These are phyloP conservation scores for Ennomos fuscantarius DNA, from an alignment of 2,888 invertebrate genomes.

Conservation along the genomic window DNA sequence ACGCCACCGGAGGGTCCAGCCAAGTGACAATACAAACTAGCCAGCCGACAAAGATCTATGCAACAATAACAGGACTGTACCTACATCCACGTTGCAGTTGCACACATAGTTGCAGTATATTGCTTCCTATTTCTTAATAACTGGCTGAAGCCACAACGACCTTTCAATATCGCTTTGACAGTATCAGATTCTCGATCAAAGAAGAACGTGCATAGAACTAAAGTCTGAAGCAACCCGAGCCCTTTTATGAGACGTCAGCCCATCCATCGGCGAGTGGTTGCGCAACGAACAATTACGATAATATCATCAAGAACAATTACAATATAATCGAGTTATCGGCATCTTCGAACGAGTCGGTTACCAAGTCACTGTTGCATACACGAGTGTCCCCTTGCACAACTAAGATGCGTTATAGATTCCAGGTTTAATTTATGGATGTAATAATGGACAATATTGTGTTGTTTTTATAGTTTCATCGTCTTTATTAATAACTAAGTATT, in stretches of 20 bases:
- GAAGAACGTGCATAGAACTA: constrained; percentile 18
- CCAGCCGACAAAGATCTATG: too few species aligned
- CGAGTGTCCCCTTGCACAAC: constrained; percentile 65
- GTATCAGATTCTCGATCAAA: constrained; percentile 25
- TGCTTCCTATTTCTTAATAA: constrained; percentile 13
- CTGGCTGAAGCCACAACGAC: constrained; percentile 6
- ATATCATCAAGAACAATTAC: constrained; percentile 43
- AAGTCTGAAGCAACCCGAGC: constrained; percentile 30
- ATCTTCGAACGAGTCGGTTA: constrained; percentile 34
- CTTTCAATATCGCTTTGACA: constrained; percentile 22
- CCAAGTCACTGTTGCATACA: constrained; percentile 46
- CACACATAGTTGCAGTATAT: too few species aligned
- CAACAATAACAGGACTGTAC: too few species aligned
- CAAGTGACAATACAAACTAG: too few species aligned
- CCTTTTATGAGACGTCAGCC: constrained; percentile 30
- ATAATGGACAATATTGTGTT: too few species aligned
- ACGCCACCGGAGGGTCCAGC: too few species aligned
- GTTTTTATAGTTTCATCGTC: constrained; percentile 11
- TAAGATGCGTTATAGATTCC: constrained; percentile 61
- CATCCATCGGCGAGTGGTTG: constrained; percentile 27
- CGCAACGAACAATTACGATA: constrained; percentile 43
- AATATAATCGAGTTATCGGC: constrained; percentile 46
- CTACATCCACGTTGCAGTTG: too few species aligned
- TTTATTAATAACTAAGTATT: constrained; percentile 6
- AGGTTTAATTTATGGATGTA: constrained; percentile 39